These are phyloP conservation scores for Rhinella marina DNA, from an alignment of 2,797 vertebrate genomes.

Conservation along the genomic window DNA sequence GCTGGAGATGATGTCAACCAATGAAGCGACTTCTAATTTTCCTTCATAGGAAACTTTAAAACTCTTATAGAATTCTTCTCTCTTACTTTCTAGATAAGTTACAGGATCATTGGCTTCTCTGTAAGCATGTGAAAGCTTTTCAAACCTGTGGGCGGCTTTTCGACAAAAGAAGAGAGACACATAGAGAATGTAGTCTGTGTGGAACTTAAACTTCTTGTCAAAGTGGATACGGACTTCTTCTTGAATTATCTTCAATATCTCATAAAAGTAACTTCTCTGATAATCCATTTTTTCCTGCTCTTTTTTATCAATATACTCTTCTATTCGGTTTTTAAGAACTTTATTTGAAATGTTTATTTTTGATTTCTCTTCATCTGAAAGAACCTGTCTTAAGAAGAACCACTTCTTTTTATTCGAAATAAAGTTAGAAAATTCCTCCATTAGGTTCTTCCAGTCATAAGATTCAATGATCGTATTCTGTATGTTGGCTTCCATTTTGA, in stretches of 20 bases:
- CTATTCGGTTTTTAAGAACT: not conserved
- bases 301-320: slow-evolving; percentile 4
- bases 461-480: not conserved
- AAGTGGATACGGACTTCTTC: not conserved
- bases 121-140: not conserved
- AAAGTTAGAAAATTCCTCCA: not conserved
- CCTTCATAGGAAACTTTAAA: slow-evolving; percentile 24
- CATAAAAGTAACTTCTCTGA: slow-evolving; percentile 6
- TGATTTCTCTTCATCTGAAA: not conserved
- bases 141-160: not conserved
- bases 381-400: not conserved
- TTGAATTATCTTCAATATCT: not conserved
- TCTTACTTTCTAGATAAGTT: not conserved
- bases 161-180: not conserved
- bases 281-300: slow-evolving; percentile 14
- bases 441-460: not conserved
- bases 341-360: not conserved
- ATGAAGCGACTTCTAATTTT: not conserved
- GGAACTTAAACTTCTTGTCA: not conserved
- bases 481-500: not conserved
- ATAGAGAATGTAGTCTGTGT: not conserved
- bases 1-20: not conserved
- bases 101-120: slow-evolving; percentile 12
- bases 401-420: not conserved
- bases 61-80: not conserved